Percentiles rank a stretch among this genome's conserved stretches.
Evolutionary conservation across 2,113 vertebrate genomes (phyloP).

Genomic region (Nothoprocta pentlandii): DNA sequence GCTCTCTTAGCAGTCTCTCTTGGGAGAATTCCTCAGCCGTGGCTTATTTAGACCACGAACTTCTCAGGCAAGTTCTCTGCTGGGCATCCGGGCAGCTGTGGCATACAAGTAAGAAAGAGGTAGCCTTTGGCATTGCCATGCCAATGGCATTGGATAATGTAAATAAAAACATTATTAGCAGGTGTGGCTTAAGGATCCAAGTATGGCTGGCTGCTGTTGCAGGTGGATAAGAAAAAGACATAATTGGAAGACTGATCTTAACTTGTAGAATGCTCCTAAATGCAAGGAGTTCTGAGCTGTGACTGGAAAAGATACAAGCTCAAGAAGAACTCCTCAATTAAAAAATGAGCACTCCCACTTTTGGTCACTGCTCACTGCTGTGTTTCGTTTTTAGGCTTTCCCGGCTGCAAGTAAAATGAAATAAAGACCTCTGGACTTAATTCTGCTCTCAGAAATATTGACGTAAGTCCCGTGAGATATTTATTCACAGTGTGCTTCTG

Average conservation of each 20-base stretch:
- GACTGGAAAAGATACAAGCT: neutral
- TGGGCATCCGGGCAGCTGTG: neutral
- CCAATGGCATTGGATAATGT: neutral
- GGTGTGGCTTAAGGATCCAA: neutral
- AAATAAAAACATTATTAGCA: neutral
- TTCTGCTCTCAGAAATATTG: neutral
- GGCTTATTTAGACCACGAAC: conserved; percentile 12
- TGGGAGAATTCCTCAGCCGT: conserved; percentile 28
- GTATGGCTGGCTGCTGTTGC: neutral
- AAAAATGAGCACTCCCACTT: neutral
- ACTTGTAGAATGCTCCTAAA: neutral
- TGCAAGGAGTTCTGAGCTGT: neutral
- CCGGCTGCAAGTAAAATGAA: neutral
- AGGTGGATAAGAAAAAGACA: neutral
- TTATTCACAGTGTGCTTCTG: neutral
- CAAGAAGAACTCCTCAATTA: neutral
- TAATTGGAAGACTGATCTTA: neutral
- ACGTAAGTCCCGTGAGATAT: accelerated
- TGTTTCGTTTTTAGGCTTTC: neutral
- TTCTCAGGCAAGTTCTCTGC: neutral
- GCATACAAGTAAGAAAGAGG: neutral
- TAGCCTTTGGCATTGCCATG: neutral
- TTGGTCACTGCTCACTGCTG: neutral
- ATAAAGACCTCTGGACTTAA: neutral
- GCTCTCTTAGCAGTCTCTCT: neutral